These are phyloP conservation scores for Pomacea maculata DNA, from an alignment of 1,140 invertebrate genomes.

Conservation along the genomic window DNA sequence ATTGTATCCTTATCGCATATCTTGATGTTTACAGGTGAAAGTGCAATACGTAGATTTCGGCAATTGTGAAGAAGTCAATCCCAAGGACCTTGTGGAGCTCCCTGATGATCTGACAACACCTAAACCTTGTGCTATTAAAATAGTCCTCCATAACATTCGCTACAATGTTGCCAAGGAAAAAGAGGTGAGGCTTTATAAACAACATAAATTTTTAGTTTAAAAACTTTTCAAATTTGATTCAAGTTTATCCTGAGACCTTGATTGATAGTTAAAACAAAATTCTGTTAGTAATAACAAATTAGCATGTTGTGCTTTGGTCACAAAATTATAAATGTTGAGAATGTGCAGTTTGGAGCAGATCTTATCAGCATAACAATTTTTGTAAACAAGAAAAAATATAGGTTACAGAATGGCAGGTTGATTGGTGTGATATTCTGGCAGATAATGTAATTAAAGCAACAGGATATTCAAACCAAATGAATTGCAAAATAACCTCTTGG, in stretches of 20 bases:
- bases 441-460: too few relatives aligned
- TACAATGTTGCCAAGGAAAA: conserved; percentile 39
- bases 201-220: neutral
- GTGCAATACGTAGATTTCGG: conserved; percentile 59
- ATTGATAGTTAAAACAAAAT: too few relatives aligned
- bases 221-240: neutral
- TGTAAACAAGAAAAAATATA: too few relatives aligned
- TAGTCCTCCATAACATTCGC: conserved; percentile 45
- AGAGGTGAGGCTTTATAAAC: conserved; percentile 26
- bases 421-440: too few relatives aligned
- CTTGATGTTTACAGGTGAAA: conserved; percentile 40
- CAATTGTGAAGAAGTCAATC: conserved; percentile 48
- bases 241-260: neutral
- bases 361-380: too few relatives aligned
- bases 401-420: too few relatives aligned
- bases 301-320: too few relatives aligned
- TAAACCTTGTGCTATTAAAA: conserved; percentile 43
- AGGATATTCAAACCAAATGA: too few relatives aligned
- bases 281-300: too few relatives aligned
- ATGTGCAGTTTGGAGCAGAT: too few relatives aligned
- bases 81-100: conserved; percentile 43
- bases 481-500: too few relatives aligned
- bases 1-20: neutral
- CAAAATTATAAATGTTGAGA: too few relatives aligned
- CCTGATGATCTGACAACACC: conserved; percentile 37